Evolutionary conservation across 2,797 vertebrate genomes (phyloP), one percentile per base, ranked within the genome.

Genomic region (Tangara arthus): DNA sequence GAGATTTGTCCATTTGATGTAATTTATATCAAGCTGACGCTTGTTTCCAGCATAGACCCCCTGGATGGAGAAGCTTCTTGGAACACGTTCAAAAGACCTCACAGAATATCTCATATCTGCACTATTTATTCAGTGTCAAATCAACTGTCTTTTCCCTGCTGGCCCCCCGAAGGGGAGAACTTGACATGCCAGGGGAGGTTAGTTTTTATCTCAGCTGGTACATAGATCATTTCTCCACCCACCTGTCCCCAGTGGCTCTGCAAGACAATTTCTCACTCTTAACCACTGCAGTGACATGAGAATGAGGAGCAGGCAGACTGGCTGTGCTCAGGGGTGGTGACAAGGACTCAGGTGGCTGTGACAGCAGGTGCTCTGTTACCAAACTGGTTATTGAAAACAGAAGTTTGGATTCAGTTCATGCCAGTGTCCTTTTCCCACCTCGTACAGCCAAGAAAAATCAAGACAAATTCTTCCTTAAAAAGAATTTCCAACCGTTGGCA

Each of bases 1-100:
- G 97, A 96, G 97, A 95, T 96, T 95, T 95, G 96, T 94, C 96
- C 93, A 93, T 91, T 90, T 60, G 77, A 90, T 96, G 89, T 91
- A 81, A 90, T 90, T 83, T 93, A 66, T 94, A 89, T 96, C 97
- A 93, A 93, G 96, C 87, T 94, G 75, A 82, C 0, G 9, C 96
- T 89, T 97, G 95, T 96, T 96, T 96, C 63, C 59, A 94, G 91
- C 56, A 14, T 50, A 69, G 92, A 86, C 78, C 79, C 94, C 78
- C 88, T 84, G 93, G 82, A 94, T 75, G 52, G 56, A 89, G 81
- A 85, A 79, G 83, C 44, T 52, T 68, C 87, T 77, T 93, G 90
- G 88, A 95, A 84, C 44, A 61, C 1, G 42, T 88, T 95, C 90
- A 91, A 95, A 94, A 94, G 65, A 66, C 90, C 72, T 93, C 81